phyloP scores from a whole-genome alignment of 2,797 vertebrate genomes.

The Orientallactaga sibirica region DNA sequence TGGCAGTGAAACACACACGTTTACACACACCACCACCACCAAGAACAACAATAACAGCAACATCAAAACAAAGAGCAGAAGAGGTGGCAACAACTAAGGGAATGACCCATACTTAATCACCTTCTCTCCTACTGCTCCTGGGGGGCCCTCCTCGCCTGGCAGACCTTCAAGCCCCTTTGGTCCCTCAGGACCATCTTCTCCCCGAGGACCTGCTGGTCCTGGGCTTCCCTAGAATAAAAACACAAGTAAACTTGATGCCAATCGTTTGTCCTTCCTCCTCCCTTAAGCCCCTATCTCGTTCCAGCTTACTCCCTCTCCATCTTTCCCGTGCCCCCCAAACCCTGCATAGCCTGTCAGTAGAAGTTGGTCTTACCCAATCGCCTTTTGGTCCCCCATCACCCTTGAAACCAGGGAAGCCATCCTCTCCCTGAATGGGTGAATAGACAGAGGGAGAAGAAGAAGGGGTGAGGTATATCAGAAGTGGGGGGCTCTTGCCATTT shows the following conservation, averaged over 20 bases:
- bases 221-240: slow-evolving; percentile 89
- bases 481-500: background rate
- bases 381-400: slow-evolving; percentile 94
- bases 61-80: background rate
- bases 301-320: background rate
- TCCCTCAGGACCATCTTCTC: slow-evolving; percentile 95
- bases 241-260: background rate
- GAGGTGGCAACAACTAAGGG: background rate
- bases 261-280: too few relatives aligned
- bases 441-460: background rate
- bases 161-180: slow-evolving; percentile 92
- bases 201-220: slow-evolving; percentile 89
- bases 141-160: slow-evolving; percentile 89
- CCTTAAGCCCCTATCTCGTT: too few relatives aligned
- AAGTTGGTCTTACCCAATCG: slow-evolving; percentile 90
- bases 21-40: too few relatives aligned
- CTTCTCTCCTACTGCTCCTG: slow-evolving; percentile 92
- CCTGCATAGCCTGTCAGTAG: background rate
- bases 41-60: too few relatives aligned
- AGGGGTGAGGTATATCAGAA: background rate
- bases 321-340: background rate
- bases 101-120: slow-evolving; percentile 66
- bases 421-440: slow-evolving; percentile 91
- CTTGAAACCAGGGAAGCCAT: slow-evolving; percentile 95
- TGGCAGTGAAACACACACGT: too few relatives aligned